Conservation (phyloP, 2,113 vertebrate genomes). For the Equus przewalskii region DNA sequence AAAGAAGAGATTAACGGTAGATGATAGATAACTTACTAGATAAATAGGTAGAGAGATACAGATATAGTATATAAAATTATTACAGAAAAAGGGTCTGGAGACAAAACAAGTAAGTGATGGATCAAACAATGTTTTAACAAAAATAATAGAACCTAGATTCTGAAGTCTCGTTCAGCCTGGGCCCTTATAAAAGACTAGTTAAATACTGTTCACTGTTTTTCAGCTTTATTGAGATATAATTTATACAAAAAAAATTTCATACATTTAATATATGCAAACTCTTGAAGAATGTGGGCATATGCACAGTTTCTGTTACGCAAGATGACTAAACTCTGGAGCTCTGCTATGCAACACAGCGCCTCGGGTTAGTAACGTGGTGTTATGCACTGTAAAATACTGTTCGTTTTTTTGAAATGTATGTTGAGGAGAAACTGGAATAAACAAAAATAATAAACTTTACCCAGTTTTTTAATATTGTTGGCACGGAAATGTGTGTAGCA, state of each 20-base stretch:
- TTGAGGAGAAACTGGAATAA: background rate
- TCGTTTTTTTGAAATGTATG: background rate
- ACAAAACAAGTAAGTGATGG: background rate
- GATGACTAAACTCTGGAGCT: background rate
- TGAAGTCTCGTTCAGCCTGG: background rate
- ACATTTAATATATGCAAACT: background rate
- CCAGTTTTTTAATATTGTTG: background rate
- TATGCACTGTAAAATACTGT: background rate
- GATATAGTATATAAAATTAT: background rate
- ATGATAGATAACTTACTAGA: background rate
- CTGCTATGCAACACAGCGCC: background rate
- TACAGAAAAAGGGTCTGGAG: background rate
- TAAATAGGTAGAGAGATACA: background rate
- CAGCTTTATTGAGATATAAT: background rate
- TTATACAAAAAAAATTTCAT: background rate
- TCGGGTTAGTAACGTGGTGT: background rate
- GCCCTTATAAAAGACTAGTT: background rate
- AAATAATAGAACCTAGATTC: background rate
- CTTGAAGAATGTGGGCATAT: background rate
- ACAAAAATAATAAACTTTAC: background rate
- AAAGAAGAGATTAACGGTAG: background rate
- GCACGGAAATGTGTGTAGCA: background rate
- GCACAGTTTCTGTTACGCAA: background rate
- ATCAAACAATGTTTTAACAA: background rate
- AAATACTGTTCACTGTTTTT: background rate